Evolutionary conservation across 2,113 vertebrate genomes (phyloP).

Genomic region (Pelmatolapia mariae): DNA sequence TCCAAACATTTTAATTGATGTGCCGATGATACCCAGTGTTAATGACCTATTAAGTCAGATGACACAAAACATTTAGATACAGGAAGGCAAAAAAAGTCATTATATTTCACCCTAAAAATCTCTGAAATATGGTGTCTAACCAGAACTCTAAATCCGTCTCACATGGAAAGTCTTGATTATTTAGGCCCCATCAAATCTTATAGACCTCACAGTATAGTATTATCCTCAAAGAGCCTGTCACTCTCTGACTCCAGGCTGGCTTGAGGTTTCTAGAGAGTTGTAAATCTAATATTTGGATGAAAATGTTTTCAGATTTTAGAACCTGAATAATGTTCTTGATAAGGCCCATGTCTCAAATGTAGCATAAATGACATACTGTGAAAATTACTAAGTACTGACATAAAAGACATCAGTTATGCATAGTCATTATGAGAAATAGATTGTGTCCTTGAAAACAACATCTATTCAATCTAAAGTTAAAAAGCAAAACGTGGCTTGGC

Average conservation of each 20-base stretch:
- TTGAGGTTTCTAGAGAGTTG: neutral
- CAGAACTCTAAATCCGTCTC: neutral
- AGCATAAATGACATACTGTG: neutral
- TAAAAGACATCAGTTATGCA: neutral
- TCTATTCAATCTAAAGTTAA: neutral
- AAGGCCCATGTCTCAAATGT: neutral
- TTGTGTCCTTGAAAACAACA: neutral
- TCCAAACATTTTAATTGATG: neutral
- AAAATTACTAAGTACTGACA: neutral
- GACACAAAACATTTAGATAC: neutral
- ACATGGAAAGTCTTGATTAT: neutral
- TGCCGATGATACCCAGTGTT: neutral
- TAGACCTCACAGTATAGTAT: neutral
- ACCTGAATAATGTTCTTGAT: neutral
- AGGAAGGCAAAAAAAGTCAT: neutral
- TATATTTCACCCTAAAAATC: neutral
- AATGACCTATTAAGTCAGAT: neutral
- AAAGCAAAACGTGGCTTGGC: neutral
- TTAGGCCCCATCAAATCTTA: neutral
- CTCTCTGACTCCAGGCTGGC: neutral
- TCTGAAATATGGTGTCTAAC: neutral
- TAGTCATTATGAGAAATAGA: neutral
- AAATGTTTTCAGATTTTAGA: slow-evolving; percentile 2
- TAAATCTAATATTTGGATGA: slow-evolving; percentile 1
- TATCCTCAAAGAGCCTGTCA: neutral